Percentiles rank a stretch among this genome's conserved stretches.
These are phyloP conservation scores for Diaphora mendica DNA, from an alignment of 2,888 invertebrate species.

Conservation along the genomic window DNA sequence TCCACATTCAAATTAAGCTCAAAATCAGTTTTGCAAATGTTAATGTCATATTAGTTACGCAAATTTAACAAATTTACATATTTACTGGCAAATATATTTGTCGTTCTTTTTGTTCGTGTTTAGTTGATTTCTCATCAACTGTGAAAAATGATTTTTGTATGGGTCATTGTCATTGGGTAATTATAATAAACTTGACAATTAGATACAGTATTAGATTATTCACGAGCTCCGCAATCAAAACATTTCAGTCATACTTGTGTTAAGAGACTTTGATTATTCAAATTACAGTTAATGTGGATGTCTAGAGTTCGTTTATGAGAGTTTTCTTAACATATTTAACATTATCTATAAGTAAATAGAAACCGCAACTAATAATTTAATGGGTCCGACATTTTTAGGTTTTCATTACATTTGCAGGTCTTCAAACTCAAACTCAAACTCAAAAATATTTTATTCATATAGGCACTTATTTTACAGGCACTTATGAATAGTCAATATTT, in stretches of 20 bases:
- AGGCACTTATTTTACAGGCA: too few species aligned
- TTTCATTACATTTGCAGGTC: too few species aligned
- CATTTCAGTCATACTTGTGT: background rate
- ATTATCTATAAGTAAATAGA: too few species aligned
- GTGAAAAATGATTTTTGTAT: slow-evolving; percentile 25
- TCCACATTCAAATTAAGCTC: slow-evolving; percentile 11
- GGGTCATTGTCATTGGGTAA: slow-evolving; percentile 8
- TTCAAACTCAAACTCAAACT: too few species aligned
- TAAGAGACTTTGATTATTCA: background rate
- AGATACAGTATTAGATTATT: background rate
- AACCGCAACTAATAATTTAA: too few species aligned
- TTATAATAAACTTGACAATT: slow-evolving; percentile 1
- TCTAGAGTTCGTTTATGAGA: background rate
- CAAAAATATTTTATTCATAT: too few species aligned
- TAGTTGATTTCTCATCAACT: slow-evolving; percentile 22
- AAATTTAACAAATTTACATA: slow-evolving; percentile 33
- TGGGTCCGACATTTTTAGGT: too few species aligned
- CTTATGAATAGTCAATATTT: too few species aligned
- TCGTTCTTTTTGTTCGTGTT: slow-evolving; percentile 18
- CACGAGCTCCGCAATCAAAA: background rate
- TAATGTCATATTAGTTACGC: slow-evolving; percentile 33
- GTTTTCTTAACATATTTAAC: too few species aligned
- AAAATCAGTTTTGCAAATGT: slow-evolving; percentile 19
- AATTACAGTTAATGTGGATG: background rate
- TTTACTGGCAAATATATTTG: slow-evolving; percentile 16